Percentiles rank a stretch among this genome's conserved stretches.
These are phyloP conservation scores for Lissonota sp. DNA, from an alignment of 2,888 invertebrate genomes.

Conservation along the genomic window DNA sequence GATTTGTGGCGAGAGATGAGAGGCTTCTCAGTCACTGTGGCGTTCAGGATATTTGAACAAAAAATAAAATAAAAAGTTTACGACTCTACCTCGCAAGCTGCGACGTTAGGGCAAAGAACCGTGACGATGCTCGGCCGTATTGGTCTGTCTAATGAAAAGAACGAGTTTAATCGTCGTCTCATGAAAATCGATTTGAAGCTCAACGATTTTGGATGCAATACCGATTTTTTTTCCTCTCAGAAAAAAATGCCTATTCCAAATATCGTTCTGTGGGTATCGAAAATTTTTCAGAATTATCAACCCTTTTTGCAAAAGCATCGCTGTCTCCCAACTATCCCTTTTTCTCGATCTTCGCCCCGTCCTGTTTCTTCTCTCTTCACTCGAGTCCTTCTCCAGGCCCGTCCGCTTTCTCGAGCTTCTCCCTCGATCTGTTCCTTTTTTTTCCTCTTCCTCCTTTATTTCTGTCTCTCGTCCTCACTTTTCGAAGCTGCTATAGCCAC, in stretches of 20 bases:
- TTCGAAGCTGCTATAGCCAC: conserved; percentile 70
- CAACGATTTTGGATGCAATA: no score
- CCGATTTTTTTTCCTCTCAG: no score
- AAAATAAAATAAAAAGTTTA: conserved; percentile 71
- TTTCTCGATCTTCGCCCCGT: conserved; percentile 62
- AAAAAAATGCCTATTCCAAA: no score
- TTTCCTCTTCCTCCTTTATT: conserved; percentile 50
- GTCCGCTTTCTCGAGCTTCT: conserved; percentile 67
- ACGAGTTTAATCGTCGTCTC: no score
- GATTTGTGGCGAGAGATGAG: conserved; percentile 37
- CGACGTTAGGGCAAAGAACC: conserved; percentile 58
- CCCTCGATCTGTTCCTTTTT: conserved; percentile 29
- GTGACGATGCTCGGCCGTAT: conserved; percentile 56
- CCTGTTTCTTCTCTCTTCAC: conserved; percentile 66
- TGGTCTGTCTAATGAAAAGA: not conserved
- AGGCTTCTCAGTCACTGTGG: conserved; percentile 60
- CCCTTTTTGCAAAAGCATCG: no score
- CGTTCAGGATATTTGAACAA: conserved; percentile 60
- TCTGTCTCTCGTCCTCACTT: conserved; percentile 65
- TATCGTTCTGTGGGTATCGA: no score
- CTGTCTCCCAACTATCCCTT: conserved; percentile 40
- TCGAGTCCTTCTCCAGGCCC: conserved; percentile 15
- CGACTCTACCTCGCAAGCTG: conserved; percentile 70
- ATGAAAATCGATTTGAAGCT: no score
- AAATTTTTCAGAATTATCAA: no score